A percentile compares a stretch with the other conserved stretches of the same genome.
Evolutionary conservation across 2,113 vertebrate species (phyloP).

Genomic region (Meriones unguiculatus): DNA sequence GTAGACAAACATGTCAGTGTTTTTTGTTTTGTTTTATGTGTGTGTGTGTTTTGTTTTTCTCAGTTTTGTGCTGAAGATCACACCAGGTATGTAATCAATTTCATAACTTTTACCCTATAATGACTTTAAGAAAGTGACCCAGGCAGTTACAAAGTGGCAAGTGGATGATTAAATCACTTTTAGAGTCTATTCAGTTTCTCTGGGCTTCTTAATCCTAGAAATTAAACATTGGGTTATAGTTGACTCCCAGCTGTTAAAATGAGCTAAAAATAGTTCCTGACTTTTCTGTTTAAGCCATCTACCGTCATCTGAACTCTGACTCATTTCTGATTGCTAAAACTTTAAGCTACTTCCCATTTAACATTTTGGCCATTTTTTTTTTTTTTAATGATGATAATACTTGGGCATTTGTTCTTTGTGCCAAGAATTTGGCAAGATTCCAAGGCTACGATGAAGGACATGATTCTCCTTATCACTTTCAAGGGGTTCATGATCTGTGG

Average conservation of each 20-base stretch:
- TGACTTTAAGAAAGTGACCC: not conserved
- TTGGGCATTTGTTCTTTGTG: not conserved
- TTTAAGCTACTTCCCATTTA: conserved; percentile 7
- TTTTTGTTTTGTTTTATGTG: not conserved
- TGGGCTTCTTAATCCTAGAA: conserved; percentile 39
- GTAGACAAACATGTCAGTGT: not conserved
- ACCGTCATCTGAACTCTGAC: conserved; percentile 34
- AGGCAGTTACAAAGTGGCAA: not conserved
- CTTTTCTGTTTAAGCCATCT: conserved; percentile 42
- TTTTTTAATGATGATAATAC: conserved; percentile 42
- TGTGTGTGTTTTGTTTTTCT: not conserved
- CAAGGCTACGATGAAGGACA: not conserved
- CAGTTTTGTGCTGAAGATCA: not conserved
- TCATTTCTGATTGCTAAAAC: conserved; percentile 61
- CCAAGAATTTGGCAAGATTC: not conserved
- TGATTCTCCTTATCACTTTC: too few relatives aligned
- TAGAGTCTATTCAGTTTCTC: conserved; percentile 8
- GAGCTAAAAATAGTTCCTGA: conserved; percentile 67
- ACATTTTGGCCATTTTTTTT: not conserved
- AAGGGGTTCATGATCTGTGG: not conserved
- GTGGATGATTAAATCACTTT: not conserved
- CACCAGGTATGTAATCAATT: not conserved
- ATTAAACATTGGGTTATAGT: conserved; percentile 46
- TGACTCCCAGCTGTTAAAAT: conserved; percentile 41
- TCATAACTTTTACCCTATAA: not conserved